Evolutionary conservation across 2,113 vertebrate genomes (phyloP).

Genomic region (Gorsachius goisagi): DNA sequence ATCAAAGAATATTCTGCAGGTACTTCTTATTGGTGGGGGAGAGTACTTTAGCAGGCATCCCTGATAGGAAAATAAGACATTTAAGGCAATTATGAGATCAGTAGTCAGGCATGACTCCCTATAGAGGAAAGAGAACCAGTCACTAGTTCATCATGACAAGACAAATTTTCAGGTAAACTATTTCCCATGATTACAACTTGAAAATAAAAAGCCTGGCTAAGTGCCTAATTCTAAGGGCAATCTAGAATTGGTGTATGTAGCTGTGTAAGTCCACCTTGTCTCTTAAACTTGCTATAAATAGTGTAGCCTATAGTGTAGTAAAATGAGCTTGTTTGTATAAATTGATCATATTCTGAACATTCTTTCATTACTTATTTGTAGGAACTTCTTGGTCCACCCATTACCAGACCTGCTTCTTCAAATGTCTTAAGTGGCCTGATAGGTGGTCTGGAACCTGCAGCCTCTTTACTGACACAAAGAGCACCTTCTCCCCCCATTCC

Average conservation of each 20-base stretch:
- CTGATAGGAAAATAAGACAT: neutral
- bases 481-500: conserved; percentile 84
- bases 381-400: conserved; percentile 88
- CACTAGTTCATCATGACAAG: neutral
- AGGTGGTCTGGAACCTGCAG: conserved; percentile 79
- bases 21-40: conserved; percentile 20
- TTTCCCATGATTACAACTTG: neutral
- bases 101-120: neutral
- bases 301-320: neutral
- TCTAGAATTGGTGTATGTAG: neutral
- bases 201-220: neutral
- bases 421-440: conserved; percentile 84
- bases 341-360: neutral
- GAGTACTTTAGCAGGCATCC: neutral
- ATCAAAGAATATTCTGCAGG: conserved; percentile 94
- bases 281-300: neutral
- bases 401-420: conserved; percentile 80
- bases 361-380: conserved; percentile 27
- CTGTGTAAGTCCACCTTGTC: neutral
- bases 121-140: neutral
- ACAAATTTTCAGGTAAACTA: no score
- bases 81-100: neutral
- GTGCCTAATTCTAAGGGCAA: neutral
- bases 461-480: conserved; percentile 81
- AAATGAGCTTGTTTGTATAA: neutral